These are phyloP conservation scores for Psittacula echo DNA, from an alignment of 2,797 vertebrate species.

Conservation along the genomic window DNA sequence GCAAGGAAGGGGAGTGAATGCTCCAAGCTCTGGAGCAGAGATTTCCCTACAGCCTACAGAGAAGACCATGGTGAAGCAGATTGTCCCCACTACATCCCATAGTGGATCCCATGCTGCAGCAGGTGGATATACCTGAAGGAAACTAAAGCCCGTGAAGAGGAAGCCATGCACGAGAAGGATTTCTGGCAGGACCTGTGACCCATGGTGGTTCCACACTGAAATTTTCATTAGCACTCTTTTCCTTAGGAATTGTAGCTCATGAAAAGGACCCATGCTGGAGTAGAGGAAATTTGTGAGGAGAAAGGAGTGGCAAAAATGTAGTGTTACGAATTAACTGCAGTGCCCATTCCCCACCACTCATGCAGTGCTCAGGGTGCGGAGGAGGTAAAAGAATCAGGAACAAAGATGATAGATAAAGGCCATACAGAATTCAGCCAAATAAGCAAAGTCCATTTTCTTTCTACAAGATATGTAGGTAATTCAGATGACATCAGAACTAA, in stretches of 20 bases:
- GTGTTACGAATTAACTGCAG: not conserved
- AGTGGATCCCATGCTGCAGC: not conserved
- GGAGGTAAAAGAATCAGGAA: not conserved
- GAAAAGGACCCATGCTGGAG: not conserved
- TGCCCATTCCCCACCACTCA: not conserved
- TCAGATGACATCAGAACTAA: not conserved
- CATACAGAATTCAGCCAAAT: not conserved
- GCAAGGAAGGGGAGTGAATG: not conserved
- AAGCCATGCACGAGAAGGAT: not conserved
- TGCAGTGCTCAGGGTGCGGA: not conserved
- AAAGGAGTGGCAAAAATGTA: not conserved
- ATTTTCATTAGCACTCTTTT: not conserved
- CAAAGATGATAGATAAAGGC: not conserved
- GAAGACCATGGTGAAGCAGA: not conserved
- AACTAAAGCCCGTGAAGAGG: rapidly evolving
- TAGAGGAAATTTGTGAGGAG: not conserved
- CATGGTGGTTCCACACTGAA: not conserved
- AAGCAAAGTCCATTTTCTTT: not conserved
- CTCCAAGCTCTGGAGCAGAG: not conserved
- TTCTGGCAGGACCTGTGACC: not conserved
- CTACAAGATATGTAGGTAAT: not conserved
- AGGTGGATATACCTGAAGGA: not conserved
- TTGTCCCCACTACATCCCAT: not conserved
- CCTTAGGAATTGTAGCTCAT: not conserved
- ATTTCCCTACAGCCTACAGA: not conserved